Evolutionary conservation across 2,888 invertebrate genomes (phyloP).

Genomic region (Chrysolina haemoptera): DNA sequence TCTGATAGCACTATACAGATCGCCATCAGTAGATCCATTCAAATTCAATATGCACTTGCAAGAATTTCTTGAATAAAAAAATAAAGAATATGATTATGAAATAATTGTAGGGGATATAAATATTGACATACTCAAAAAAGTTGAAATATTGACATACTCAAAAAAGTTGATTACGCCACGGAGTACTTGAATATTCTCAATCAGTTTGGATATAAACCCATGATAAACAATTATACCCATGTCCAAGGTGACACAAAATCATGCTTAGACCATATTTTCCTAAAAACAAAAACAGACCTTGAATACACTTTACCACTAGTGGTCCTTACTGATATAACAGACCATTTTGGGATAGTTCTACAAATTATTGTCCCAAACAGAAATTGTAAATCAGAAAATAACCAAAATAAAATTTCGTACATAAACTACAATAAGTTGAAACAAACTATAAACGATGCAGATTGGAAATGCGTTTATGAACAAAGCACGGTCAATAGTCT

Average conservation of each 20-base stretch:
- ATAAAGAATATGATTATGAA: constrained; percentile 4
- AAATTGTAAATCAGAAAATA: no score
- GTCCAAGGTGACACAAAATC: no score
- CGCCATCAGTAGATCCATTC: not conserved
- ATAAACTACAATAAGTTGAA: not conserved
- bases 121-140: no score
- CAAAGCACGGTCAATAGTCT: no score
- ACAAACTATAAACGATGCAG: no score
- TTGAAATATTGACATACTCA: not conserved
- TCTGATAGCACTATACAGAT: not conserved
- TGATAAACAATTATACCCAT: not conserved
- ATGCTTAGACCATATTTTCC: no score
- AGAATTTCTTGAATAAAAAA: not conserved
- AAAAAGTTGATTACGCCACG: constrained; percentile 5
- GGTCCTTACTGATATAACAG: not conserved
- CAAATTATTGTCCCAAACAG: constrained; percentile 5
- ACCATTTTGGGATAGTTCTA: not conserved
- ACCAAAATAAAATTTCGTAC: not conserved
- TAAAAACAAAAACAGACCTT: no score
- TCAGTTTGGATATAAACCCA: no score
- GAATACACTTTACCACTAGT: not conserved
- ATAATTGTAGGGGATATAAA: not conserved
- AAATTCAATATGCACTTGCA: not conserved
- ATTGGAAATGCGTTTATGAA: no score
- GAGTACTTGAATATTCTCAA: not conserved